Conservation (phyloP, 2,113 vertebrate genomes). For the Cricetomys ansorgei region DNA sequence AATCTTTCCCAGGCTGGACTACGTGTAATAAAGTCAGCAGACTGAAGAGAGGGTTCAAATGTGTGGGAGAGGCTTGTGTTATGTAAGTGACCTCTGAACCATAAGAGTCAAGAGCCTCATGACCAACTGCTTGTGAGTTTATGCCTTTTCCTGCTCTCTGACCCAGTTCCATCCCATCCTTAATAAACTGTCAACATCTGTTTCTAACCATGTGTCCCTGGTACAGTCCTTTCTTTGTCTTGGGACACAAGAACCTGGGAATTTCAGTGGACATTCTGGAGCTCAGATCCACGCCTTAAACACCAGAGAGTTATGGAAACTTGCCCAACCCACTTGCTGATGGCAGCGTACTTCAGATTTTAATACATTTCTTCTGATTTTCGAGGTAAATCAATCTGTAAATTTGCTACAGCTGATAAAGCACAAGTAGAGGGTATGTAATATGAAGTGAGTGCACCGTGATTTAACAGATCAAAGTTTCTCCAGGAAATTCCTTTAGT, state of each 20-base stretch:
- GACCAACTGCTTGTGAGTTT: neutral
- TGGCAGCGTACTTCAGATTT: neutral
- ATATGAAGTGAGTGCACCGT: neutral
- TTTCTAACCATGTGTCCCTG: neutral
- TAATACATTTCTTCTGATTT: constrained; percentile 4
- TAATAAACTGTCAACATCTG: neutral
- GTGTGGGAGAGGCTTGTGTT: no score
- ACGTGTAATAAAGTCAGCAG: no score
- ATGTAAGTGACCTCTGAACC: neutral
- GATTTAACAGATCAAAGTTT: neutral
- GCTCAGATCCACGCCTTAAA: neutral
- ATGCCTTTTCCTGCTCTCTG: neutral
- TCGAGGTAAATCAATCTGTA: neutral
- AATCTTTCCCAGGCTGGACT: neutral
- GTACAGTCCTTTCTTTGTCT: neutral
- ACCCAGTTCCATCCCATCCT: neutral
- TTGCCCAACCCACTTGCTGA: neutral
- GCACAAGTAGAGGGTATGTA: no score
- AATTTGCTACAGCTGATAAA: neutral
- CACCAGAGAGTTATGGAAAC: neutral
- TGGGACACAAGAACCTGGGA: neutral
- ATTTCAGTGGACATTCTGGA: neutral
- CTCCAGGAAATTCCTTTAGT: neutral
- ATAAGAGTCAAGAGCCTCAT: neutral
- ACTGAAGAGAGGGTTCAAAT: neutral